Evolutionary conservation across 2,888 invertebrate species (phyloP), one percentile per base, ranked within the genome.

Genomic region (Drosophila multiciliata): DNA sequence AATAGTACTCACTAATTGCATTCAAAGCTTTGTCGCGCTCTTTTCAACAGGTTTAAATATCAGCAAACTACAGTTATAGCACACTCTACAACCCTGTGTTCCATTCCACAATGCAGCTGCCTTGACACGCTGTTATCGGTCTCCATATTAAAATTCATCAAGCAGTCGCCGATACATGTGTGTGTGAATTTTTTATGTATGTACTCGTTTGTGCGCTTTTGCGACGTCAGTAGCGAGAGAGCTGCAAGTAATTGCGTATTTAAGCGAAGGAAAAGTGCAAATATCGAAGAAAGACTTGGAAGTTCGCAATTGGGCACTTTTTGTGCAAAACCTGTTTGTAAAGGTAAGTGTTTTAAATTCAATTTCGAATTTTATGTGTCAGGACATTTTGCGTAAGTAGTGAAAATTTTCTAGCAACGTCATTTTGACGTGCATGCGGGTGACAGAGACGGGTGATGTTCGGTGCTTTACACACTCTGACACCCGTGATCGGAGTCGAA

Each of bases 21-120:
- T 1, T 3, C 7, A 53, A 53, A 40, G 38, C 29, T 20, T n/a
- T 53, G 45, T 15, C n/a, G 8, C 32, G 36, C 40, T 20, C 26
- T 50, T 35, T 50, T 64, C 3, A 0, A 11, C 11, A 50, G 49
- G 29, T 54, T 64, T 45, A 11, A 77, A 69, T 79, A 63, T 79
- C 65, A 60, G 50, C 26, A 65, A 75, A 65, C 42, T 74, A 59
- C 54, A 79, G 33, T 62, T 48, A 54, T 59, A 50, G 9, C 15
- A 60, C 9, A 40, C n/a, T 32, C 15, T 61, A 58, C 83, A 86
- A 73, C 83, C 62, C 85, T 85, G 88, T 60, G 80, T 89, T 84
- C 42, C 74, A 87, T 80, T 86, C 75, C 84, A 58, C n/a, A 35
- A 23, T 42, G 55, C 15, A 45, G 8, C 20, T 52, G 54, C 58